Base-by-base conservation (phyloP, 2,797 vertebrate genomes). In the Cyclura pinguis region DNA sequence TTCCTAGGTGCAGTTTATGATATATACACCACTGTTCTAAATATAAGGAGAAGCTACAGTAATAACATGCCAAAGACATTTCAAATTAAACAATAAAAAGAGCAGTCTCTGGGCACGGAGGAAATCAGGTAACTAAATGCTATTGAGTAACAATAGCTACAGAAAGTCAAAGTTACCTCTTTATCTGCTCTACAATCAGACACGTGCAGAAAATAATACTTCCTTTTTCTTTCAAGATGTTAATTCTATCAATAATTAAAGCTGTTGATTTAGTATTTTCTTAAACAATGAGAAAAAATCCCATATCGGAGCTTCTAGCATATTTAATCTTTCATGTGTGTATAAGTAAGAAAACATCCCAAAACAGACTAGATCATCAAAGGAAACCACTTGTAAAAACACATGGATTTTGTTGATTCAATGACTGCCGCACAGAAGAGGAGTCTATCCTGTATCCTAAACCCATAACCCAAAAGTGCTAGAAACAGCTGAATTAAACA, bases 31-130 rank as follows among this genome's bases (percentile, higher is more conserved):
- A 42, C 42, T 52, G 6, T 52, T 10, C 59, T 62, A 62, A 62
- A 62, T 62, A 62, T 20, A 62, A 62, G 59, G 16, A 6, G 97
- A 97, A 96, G 96, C 97, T 97, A 97, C 94, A 96, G 96, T 97
- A 97, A 97, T 97, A 97, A 96, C 96, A 97, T 96, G 97, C 94
- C 96, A 96, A 97, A 96, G 95, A 96, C 94, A 97, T 97, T 97
- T 97, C 97, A 97, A 97, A 97, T 97, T 97, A 97, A 97, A 97
- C 94, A 97, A 96, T 97, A 96, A 95, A 97, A 97, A 97, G 22
- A 97, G 96, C 93, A 95, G 96, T 97, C 96, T 97, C 97, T 94
- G 80, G 95, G 96, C 94, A 84, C 95, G 91, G 95, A 94, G 96
- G 96, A 96, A 97, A 97, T 96, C 96, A 96, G 95, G 95, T 96